phyloP scores from a whole-genome alignment of 2,797 vertebrate genomes.

The Centropyge bicolor region DNA sequence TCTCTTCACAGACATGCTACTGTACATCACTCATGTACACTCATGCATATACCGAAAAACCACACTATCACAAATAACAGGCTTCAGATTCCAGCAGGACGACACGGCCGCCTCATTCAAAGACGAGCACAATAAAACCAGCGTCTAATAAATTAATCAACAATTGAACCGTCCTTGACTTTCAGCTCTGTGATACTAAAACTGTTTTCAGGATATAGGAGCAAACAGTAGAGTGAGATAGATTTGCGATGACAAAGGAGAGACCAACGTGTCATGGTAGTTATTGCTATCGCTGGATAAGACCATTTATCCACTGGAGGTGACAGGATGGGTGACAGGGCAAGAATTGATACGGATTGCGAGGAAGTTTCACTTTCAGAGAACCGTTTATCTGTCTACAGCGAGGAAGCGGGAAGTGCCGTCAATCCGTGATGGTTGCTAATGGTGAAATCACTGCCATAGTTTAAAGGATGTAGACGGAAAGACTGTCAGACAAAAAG shows the following conservation, averaged over 20 bases:
- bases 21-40: constrained; percentile 59
- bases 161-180: constrained; percentile 38
- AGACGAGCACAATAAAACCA: constrained; percentile 51
- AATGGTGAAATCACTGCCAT: constrained; percentile 9
- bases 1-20: constrained; percentile 58
- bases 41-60: constrained; percentile 67
- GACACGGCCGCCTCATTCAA: constrained; percentile 35
- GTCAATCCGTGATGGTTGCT: background rate
- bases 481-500: constrained; percentile 8
- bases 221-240: constrained; percentile 33
- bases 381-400: constrained; percentile 38
- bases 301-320: constrained; percentile 81
- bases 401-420: background rate
- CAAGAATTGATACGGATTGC: constrained; percentile 31
- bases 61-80: constrained; percentile 57
- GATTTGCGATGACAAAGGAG: constrained; percentile 43
- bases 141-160: constrained; percentile 39
- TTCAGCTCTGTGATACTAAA: constrained; percentile 48
- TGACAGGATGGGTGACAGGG: constrained; percentile 62
- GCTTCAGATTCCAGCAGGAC: constrained; percentile 51
- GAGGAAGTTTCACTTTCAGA: constrained; percentile 34
- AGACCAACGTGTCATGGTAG: constrained; percentile 73
- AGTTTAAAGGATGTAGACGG: background rate
- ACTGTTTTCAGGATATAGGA: constrained; percentile 38
- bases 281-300: constrained; percentile 89